These are phyloP conservation scores for Candoia aspera DNA, from an alignment of 2,113 vertebrate genomes.

Conservation along the genomic window DNA sequence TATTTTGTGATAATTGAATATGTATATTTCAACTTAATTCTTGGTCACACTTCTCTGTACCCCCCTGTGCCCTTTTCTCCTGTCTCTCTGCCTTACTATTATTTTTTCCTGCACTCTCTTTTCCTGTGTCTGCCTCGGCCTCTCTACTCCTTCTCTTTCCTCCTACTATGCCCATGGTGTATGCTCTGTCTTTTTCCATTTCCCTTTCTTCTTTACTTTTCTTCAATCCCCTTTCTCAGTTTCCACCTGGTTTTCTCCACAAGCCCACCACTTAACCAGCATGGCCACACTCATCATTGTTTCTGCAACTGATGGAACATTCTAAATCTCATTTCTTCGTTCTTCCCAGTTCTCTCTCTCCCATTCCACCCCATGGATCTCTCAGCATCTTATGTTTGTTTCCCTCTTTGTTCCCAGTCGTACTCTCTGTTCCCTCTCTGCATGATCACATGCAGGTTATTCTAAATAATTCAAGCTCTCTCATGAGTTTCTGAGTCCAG, in stretches of 20 bases:
- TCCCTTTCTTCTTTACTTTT: background rate
- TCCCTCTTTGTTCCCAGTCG: background rate
- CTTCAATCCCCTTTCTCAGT: background rate
- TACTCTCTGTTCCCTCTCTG: background rate
- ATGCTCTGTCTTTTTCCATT: too few relatives aligned
- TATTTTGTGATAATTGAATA: background rate
- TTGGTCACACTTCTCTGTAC: background rate
- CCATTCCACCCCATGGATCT: background rate
- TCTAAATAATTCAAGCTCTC: too few relatives aligned
- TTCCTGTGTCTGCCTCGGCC: background rate
- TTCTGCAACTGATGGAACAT: too few relatives aligned
- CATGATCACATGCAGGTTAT: background rate
- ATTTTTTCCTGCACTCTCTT: background rate
- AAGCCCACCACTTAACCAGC: background rate
- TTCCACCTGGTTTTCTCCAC: background rate
- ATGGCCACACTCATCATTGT: too few relatives aligned
- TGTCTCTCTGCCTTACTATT: background rate
- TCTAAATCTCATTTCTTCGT: background rate
- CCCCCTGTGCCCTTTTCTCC: background rate
- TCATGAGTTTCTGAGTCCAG: background rate
- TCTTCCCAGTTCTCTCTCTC: too few relatives aligned
- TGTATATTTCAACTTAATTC: background rate
- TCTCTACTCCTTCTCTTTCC: background rate
- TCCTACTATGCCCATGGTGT: background rate
- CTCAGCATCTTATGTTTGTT: too few relatives aligned